Percentiles rank a stretch among this genome's conserved stretches.
These are phyloP conservation scores for Perca fluviatilis DNA, from an alignment of 2,113 vertebrate species.

Conservation along the genomic window DNA sequence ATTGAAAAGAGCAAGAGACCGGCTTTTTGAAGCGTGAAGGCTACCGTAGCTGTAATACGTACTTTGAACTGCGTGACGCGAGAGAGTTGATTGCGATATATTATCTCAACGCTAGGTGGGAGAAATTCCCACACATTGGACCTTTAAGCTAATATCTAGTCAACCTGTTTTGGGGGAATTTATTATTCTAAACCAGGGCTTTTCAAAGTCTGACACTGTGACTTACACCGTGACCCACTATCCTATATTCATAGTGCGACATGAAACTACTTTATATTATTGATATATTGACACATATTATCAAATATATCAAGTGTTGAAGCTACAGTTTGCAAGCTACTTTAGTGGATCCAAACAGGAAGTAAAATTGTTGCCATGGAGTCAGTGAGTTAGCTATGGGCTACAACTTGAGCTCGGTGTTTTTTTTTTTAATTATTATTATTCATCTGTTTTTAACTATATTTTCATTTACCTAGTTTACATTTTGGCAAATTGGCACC, in stretches of 20 bases:
- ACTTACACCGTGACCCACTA: neutral
- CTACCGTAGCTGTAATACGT: too few species aligned
- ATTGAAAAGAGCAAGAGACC: too few species aligned
- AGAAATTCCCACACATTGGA: too few species aligned
- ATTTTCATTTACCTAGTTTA: too few species aligned
- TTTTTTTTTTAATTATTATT: too few species aligned
- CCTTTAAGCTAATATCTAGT: too few species aligned
- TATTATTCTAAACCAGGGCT: neutral
- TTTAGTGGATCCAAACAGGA: neutral
- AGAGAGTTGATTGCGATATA: too few species aligned
- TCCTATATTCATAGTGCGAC: neutral
- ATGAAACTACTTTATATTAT: neutral
- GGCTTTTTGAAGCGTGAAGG: too few species aligned
- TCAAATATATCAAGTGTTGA: neutral
- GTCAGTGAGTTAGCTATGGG: neutral
- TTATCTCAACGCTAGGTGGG: too few species aligned
- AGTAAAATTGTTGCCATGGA: neutral
- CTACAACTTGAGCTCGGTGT: neutral
- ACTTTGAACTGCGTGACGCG: too few species aligned
- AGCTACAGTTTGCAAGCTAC: neutral
- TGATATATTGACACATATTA: neutral
- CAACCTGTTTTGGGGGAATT: neutral
- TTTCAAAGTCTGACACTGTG: neutral
- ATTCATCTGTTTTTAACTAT: neutral
- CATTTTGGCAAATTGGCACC: neutral